Evolutionary conservation across 2,113 vertebrate genomes (phyloP), one percentile per base, ranked within the genome.

Genomic region (Paratilapia polleni): DNA sequence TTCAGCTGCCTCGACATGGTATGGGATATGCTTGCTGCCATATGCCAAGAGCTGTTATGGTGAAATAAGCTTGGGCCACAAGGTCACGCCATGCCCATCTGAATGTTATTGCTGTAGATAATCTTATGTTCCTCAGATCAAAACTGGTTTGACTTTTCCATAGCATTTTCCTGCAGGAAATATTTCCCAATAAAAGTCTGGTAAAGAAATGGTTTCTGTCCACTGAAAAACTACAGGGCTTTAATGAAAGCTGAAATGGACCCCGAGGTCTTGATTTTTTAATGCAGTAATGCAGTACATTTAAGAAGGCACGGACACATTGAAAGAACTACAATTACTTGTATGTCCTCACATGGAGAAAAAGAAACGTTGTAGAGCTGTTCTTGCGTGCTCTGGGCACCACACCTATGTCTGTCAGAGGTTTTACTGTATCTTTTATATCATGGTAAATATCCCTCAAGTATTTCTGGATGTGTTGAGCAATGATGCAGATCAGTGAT

Each of bases 41-140:
- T 54, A 20, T 80, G 54, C 63, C 78, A 80, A 17, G 77, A 84
- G 66, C 22, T 47, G 41, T 87, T 77, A 26, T 24, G n/a, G 6
- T 80, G 81, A 87, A 63, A 86, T 75, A 58, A 74, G 74, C 17
- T 78, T n/a, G 41, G 70, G 87, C 66, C 78, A 74, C 9, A 31
- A 64, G 22, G 80, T 81, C 54, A 41, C 8, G 19, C 19, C n/a
- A 11, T n/a, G 19, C 54, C 36, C 6, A 73, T 47, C 11, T 73
- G 47, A 54, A 54, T 73, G 68, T 54, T 73, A n/a, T 1, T 11
- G 54, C 20, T 11, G 20, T 56, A 56, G 52, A n/a, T 56, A 10
- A 4, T 56, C 2, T 56, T n/a, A 5, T 56, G 4, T 54, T 73
- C 20, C 26, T 54, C 26, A 34, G 31, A 19, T 34, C 47, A 54